Percentiles rank a stretch among this genome's conserved stretches.
Evolutionary conservation across 1,140 invertebrate species (phyloP).

Genomic region (Teleopsis dalmanni): DNA sequence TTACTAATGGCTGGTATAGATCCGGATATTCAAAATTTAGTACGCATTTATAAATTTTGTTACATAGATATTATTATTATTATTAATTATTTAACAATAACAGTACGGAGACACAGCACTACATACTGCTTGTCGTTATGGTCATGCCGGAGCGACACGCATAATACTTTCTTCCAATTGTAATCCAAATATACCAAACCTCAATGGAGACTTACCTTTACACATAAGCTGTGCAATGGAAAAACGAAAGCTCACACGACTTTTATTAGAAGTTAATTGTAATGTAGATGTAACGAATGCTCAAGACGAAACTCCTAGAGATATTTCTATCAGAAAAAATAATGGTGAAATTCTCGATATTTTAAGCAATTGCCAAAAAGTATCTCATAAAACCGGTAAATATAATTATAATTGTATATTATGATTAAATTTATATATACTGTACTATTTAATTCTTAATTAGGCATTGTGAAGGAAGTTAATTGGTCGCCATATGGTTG

Average conservation of each 20-base stretch:
- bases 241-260: slow-evolving; percentile 81
- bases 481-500: slow-evolving; percentile 76
- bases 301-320: slow-evolving; percentile 83
- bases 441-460: too few species aligned
- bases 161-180: slow-evolving; percentile 88
- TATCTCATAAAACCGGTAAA: slow-evolving; percentile 30
- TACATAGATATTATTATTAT: not conserved
- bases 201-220: slow-evolving; percentile 90
- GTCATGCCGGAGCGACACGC: slow-evolving; percentile 90
- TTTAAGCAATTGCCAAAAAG: slow-evolving; percentile 52
- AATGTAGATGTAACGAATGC: slow-evolving; percentile 75
- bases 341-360: slow-evolving; percentile 73
- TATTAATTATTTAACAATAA: slow-evolving; percentile 33
- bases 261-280: slow-evolving; percentile 80
- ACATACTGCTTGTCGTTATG: slow-evolving; percentile 89
- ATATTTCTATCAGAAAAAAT: slow-evolving; percentile 83
- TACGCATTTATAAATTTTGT: slow-evolving; percentile 47
- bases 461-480: slow-evolving; percentile 40
- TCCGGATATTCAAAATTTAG: slow-evolving; percentile 86
- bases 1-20: slow-evolving; percentile 78
- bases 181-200: slow-evolving; percentile 83
- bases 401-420: too few species aligned
- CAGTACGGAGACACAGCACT: slow-evolving; percentile 93
- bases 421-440: too few species aligned
- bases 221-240: slow-evolving; percentile 93